Conservation (phyloP, 1,140 invertebrate species). For the Drosophila erecta region DNA sequence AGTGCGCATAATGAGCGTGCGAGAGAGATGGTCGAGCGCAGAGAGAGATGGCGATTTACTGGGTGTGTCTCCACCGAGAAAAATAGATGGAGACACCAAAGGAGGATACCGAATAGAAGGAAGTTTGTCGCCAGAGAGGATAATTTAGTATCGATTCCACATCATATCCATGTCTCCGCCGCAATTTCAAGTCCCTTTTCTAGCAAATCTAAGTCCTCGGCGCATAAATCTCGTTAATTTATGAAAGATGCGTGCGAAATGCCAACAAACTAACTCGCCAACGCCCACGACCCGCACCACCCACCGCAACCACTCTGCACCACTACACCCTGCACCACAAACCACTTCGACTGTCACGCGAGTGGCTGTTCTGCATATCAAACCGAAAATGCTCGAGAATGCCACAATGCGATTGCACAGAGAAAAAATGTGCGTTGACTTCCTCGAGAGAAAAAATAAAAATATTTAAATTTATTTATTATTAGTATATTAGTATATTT, state of each 20-base stretch:
- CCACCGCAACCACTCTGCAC: conserved; percentile 18
- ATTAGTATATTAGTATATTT: no score
- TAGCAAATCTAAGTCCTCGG: conserved; percentile 72
- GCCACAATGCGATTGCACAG: conserved; percentile 17
- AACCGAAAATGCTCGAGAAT: conserved; percentile 39
- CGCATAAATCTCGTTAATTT: conserved; percentile 77
- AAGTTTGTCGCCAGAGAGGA: conserved; percentile 75
- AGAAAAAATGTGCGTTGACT: not conserved
- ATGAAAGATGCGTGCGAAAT: conserved; percentile 79
- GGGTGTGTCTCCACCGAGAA: conserved; percentile 41
- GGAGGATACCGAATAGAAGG: conserved; percentile 30
- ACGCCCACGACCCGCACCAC: conserved; percentile 12
- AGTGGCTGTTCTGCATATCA: conserved; percentile 71
- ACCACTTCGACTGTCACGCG: conserved; percentile 42
- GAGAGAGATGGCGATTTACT: conserved; percentile 35
- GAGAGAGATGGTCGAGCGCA: conserved; percentile 34
- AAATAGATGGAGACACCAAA: not conserved
- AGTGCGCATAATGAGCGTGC: conserved; percentile 76
- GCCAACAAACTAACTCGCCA: conserved; percentile 72
- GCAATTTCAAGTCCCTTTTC: conserved; percentile 44
- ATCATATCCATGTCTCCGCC: conserved; percentile 61
- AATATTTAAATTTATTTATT: no score
- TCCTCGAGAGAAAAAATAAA: no score
- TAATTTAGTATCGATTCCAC: conserved; percentile 81
- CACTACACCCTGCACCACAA: conserved; percentile 10